These are phyloP conservation scores for Shargacucullia verbasci DNA, from an alignment of 2,888 invertebrate genomes.

Conservation along the genomic window DNA sequence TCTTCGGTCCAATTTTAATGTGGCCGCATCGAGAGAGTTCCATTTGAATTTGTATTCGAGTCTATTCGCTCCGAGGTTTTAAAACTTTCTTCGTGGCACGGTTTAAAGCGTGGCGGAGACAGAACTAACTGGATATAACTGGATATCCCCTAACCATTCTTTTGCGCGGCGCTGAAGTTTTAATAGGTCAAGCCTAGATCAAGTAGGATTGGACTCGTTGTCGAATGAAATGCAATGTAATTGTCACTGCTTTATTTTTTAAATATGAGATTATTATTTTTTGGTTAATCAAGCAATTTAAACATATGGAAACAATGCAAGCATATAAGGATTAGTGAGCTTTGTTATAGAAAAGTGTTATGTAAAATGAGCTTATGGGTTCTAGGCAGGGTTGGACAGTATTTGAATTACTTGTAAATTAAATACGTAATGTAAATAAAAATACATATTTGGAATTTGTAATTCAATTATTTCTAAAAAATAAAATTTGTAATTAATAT, in stretches of 20 bases:
- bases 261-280: too few relatives aligned
- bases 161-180: constrained; percentile 76
- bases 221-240: constrained; percentile 46
- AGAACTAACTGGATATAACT: constrained; percentile 82
- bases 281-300: too few relatives aligned
- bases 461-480: too few relatives aligned
- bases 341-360: too few relatives aligned
- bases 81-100: constrained; percentile 78
- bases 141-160: constrained; percentile 76
- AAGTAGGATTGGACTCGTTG: constrained; percentile 73
- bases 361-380: too few relatives aligned
- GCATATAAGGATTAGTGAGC: not conserved
- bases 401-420: too few relatives aligned
- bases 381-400: too few relatives aligned
- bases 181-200: constrained; percentile 86
- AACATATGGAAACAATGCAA: constrained; percentile 20
- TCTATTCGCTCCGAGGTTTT: constrained; percentile 73
- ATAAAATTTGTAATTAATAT: too few relatives aligned
- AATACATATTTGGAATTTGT: too few relatives aligned
- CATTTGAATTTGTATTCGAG: constrained; percentile 80
- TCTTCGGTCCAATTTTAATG: constrained; percentile 64
- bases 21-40: constrained; percentile 67
- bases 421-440: too few relatives aligned
- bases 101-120: constrained; percentile 78
- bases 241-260: constrained; percentile 24